A percentile compares a stretch with the other conserved stretches of the same genome.
Conservation (phyloP, 1,140 invertebrate species). For the Anthonomus grandis region DNA sequence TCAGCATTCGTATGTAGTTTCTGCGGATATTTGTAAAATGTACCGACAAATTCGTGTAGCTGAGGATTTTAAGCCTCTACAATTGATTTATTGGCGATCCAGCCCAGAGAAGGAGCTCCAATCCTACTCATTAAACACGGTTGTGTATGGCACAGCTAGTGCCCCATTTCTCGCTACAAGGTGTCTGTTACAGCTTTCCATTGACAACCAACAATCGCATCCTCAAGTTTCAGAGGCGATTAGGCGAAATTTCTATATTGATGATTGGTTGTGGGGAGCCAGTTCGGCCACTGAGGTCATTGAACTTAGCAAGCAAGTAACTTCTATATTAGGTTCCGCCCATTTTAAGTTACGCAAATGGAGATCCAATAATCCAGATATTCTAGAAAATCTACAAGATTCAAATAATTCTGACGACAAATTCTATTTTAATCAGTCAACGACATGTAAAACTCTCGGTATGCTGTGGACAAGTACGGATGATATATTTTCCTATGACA, state of each 20-base stretch:
- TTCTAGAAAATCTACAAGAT: background rate
- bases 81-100: too few species aligned
- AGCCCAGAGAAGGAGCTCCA: too few species aligned
- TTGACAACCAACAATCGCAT: too few species aligned
- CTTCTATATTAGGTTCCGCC: slow-evolving; percentile 28
- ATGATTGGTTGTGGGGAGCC: slow-evolving; percentile 49
- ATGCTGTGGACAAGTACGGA: slow-evolving; percentile 10
- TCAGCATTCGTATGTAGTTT: too few species aligned
- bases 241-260: slow-evolving; percentile 49
- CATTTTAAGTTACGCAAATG: slow-evolving; percentile 35
- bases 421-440: slow-evolving; percentile 12
- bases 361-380: slow-evolving; percentile 25
- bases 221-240: too few species aligned
- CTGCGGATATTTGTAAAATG: too few species aligned
- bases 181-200: too few species aligned
- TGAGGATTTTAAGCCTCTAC: too few species aligned
- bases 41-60: too few species aligned
- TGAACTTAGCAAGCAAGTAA: slow-evolving; percentile 9
- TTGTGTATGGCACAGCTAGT: too few species aligned
- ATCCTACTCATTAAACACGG: too few species aligned
- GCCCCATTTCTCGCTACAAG: too few species aligned
- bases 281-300: slow-evolving; percentile 33
- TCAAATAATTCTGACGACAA: background rate
- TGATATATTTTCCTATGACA: background rate
- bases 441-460: slow-evolving; percentile 32